Conservation (phyloP, 1,140 invertebrate species). For the Drosophila grimshawi region DNA sequence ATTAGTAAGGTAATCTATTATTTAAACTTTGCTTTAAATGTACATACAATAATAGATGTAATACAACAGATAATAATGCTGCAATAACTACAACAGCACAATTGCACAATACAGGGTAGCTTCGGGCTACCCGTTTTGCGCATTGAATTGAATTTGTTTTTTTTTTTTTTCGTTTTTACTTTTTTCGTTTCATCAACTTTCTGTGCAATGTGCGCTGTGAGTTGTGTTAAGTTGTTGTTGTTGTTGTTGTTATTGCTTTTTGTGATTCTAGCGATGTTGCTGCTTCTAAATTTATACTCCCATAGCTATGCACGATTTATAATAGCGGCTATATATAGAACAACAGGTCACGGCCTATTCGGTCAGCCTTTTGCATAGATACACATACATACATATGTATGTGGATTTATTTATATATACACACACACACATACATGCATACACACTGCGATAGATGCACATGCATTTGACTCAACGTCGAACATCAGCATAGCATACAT, state of each 20-base stretch:
- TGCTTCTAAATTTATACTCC: constrained; percentile 81
- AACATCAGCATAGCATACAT: constrained; percentile 2
- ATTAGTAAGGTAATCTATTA: too few species aligned
- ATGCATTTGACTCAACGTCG: constrained; percentile 11
- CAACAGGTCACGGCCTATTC: constrained; percentile 83
- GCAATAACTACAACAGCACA: too few species aligned
- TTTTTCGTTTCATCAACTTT: constrained; percentile 5
- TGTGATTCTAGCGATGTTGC: constrained; percentile 49
- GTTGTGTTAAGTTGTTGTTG: constrained; percentile 30
- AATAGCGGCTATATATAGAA: constrained; percentile 83
- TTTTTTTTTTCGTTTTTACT: background rate
- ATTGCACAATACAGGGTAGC: background rate
- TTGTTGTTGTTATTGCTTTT: constrained; percentile 42
- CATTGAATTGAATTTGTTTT: constrained; percentile 12
- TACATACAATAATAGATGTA: too few species aligned
- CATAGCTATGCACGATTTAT: constrained; percentile 84
- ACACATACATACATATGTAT: constrained; percentile 21
- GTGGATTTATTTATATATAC: constrained; percentile 23
- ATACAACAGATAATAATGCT: too few species aligned
- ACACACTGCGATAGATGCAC: background rate
- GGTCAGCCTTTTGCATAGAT: constrained; percentile 53
- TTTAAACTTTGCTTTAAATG: too few species aligned
- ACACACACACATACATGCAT: constrained; percentile 8
- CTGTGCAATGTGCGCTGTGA: constrained; percentile 29
- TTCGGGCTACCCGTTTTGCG: background rate